These are phyloP conservation scores for Cosmopolites sordidus DNA, from an alignment of 2,888 invertebrate species.

Conservation along the genomic window DNA sequence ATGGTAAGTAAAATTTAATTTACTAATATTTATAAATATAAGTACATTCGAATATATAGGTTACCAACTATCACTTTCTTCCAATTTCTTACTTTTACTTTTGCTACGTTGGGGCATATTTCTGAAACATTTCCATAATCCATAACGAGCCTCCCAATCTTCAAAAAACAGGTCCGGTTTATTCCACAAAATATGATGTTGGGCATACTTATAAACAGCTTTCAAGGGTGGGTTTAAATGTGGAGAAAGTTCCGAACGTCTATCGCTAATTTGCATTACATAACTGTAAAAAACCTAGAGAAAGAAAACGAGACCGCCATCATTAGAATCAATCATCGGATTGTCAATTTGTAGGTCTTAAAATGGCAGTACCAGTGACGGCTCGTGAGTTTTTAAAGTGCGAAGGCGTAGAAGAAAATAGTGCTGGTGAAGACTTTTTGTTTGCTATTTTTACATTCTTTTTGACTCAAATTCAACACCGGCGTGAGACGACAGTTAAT, in stretches of 20 bases:
- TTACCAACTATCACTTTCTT: background rate
- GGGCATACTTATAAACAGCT: constrained; percentile 52
- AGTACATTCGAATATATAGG: background rate
- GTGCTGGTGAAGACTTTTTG: no score
- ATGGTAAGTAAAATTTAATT: no score
- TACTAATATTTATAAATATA: no score
- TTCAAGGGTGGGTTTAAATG: constrained; percentile 61
- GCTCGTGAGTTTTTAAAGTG: no score
- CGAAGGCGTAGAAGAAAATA: no score
- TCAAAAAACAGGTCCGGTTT: constrained; percentile 61
- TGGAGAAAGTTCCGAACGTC: constrained; percentile 58
- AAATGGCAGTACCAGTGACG: no score
- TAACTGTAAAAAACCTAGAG: constrained; percentile 53
- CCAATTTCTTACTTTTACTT: background rate
- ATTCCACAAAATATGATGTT: constrained; percentile 57
- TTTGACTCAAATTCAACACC: no score
- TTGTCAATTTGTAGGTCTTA: no score
- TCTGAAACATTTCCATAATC: constrained; percentile 59
- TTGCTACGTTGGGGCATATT: constrained; percentile 12
- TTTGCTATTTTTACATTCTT: no score
- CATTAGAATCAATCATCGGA: no score
- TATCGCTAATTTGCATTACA: constrained; percentile 54
- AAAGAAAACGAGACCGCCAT: no score
- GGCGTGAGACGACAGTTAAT: no score
- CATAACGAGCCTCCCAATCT: constrained; percentile 62